These are phyloP conservation scores for Cephus sareptanus DNA, from an alignment of 2,888 invertebrate genomes.

Conservation along the genomic window DNA sequence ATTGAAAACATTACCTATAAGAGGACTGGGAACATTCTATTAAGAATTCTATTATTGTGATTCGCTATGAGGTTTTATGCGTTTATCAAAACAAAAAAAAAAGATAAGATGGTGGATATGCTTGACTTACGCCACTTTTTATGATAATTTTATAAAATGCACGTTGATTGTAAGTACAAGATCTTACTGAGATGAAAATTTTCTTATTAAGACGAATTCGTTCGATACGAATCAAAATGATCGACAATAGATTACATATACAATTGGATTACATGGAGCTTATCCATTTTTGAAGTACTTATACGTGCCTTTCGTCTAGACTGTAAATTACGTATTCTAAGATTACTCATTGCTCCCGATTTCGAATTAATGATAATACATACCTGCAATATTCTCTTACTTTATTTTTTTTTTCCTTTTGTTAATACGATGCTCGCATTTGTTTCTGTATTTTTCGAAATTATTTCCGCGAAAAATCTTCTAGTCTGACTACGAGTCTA, in stretches of 20 bases:
- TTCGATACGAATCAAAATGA: not conserved
- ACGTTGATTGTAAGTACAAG: not conserved
- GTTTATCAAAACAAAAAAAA: not conserved
- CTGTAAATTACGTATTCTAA: not conserved
- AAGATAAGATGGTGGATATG: not conserved
- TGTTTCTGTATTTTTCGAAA: not conserved
- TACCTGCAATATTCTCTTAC: not conserved
- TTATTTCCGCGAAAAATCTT: not conserved
- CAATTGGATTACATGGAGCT: not conserved
- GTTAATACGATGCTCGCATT: not conserved
- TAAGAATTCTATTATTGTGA: not conserved
- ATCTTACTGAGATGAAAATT: not conserved
- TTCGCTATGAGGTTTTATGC: not conserved
- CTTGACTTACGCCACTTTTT: not conserved
- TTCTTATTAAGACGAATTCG: not conserved
- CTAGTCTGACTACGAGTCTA: not conserved
- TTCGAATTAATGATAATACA: not conserved
- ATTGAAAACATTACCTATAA: not conserved
- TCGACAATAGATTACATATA: not conserved
- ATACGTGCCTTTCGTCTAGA: not conserved
- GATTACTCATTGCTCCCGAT: not conserved
- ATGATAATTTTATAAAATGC: not conserved
- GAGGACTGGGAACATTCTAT: not conserved
- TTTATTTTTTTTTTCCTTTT: not conserved
- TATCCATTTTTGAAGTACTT: not conserved